Percentiles rank a stretch among this genome's conserved stretches.
These are phyloP conservation scores for Palythoa heliodiscus DNA, from an alignment of 92 coral and sea anemone genomes.

Conservation along the genomic window DNA sequence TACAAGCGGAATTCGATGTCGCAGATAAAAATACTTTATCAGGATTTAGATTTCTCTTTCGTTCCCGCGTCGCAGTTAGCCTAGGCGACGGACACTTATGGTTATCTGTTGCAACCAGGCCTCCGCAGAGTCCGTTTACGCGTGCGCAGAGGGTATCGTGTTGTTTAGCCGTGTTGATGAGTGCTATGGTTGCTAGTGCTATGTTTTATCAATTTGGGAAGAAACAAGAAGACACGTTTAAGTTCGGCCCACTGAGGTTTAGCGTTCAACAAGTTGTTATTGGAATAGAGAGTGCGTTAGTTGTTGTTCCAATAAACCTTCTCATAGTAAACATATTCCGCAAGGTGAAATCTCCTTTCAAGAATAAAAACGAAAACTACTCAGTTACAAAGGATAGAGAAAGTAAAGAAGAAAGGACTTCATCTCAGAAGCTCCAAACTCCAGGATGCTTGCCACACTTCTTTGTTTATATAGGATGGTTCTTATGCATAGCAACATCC, in stretches of 20 bases:
- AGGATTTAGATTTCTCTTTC: slow-evolving; percentile 78
- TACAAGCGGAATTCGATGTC: slow-evolving; percentile 67
- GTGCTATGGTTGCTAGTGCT: slow-evolving; percentile 95
- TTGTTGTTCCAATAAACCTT: slow-evolving; percentile 83
- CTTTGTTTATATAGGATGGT: slow-evolving; percentile 75
- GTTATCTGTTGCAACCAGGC: slow-evolving; percentile 91
- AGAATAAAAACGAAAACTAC: background rate
- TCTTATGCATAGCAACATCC: slow-evolving; percentile 63
- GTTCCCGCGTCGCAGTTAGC: slow-evolving; percentile 70
- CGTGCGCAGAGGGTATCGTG: slow-evolving; percentile 92
- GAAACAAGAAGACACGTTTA: slow-evolving; percentile 62
- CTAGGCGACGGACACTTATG: slow-evolving; percentile 92
- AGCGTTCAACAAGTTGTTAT: slow-evolving; percentile 81
- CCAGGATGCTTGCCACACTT: slow-evolving; percentile 81
- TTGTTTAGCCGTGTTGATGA: slow-evolving; percentile 78
- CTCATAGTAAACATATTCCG: slow-evolving; percentile 84
- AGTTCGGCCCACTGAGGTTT: slow-evolving; percentile 82
- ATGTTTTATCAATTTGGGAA: slow-evolving; percentile 95
- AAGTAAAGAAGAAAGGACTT: background rate
- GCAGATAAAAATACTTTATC: slow-evolving; percentile 77
- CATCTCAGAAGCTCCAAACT: background rate
- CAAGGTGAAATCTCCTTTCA: slow-evolving; percentile 57
- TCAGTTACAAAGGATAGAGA: background rate
- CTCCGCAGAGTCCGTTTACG: slow-evolving; percentile 93
- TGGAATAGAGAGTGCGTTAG: slow-evolving; percentile 82